These are phyloP conservation scores for Athripsodes cinereus DNA, from an alignment of 2,888 invertebrate genomes.

Conservation along the genomic window DNA sequence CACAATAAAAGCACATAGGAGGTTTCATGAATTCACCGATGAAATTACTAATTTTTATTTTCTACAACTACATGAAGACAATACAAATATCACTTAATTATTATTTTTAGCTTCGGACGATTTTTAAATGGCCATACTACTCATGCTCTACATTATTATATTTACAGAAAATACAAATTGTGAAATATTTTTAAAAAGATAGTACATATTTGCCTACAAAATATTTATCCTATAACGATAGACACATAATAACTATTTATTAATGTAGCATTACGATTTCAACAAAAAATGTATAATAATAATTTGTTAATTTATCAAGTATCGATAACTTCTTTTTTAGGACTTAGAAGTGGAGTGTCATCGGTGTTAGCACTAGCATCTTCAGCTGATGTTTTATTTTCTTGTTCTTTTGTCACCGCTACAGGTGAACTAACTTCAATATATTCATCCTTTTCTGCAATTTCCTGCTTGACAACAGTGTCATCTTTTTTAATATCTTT, in stretches of 20 bases:
- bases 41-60: no score
- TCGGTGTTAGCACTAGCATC: not conserved
- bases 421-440: constrained; percentile 46
- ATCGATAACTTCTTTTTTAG: constrained; percentile 23
- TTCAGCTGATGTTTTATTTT: not conserved
- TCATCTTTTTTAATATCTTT: constrained; percentile 33
- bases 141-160: not conserved
- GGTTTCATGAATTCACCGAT: no score
- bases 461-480: constrained; percentile 44
- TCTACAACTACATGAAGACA: no score
- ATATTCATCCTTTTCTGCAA: constrained; percentile 41
- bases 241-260: no score
- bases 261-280: no score
- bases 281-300: no score
- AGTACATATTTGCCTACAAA: no score
- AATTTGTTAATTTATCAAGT: constrained; percentile 7
- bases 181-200: no score
- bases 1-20: no score
- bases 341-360: constrained; percentile 18
- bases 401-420: not conserved
- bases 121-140: not conserved
- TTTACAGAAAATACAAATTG: no score
- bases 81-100: no score
- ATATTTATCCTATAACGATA: no score
- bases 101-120: not conserved